A percentile compares a stretch with the other conserved stretches of the same genome.
Conservation (phyloP, 2,113 vertebrate genomes). For the Colinus virginianus region DNA sequence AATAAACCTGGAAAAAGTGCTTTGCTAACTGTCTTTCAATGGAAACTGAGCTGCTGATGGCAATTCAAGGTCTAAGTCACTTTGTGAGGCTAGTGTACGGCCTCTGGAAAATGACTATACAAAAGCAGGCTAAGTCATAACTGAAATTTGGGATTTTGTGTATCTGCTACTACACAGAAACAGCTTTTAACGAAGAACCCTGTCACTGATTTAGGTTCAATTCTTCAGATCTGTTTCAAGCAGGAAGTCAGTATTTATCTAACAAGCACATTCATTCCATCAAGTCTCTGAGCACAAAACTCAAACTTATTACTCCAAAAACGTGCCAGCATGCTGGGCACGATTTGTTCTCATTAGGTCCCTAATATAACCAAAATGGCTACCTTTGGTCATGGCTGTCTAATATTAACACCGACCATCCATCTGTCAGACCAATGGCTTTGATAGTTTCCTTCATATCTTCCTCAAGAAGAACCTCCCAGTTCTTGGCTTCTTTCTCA, state of each 20-base stretch:
- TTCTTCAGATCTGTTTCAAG: not conserved
- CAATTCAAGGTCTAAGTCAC: not conserved
- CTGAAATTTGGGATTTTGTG: not conserved
- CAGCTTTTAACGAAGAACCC: not conserved
- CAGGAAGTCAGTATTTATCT: not conserved
- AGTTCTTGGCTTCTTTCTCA: constrained; percentile 58
- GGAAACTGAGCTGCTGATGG: not conserved
- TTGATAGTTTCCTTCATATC: constrained; percentile 85
- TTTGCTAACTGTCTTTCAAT: not conserved
- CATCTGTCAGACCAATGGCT: constrained; percentile 85
- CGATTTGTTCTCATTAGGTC: not conserved
- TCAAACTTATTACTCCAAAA: not conserved
- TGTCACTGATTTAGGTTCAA: not conserved
- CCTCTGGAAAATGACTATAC: not conserved
- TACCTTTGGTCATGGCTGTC: constrained; percentile 86
- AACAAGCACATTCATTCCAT: not conserved
- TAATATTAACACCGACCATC: constrained; percentile 85
- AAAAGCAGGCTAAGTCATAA: not conserved
- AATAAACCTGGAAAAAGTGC: not conserved
- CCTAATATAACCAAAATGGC: not conserved
- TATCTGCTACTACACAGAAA: not conserved
- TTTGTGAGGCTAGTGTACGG: not conserved
- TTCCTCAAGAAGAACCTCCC: constrained; percentile 82
- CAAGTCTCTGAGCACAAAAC: not conserved
- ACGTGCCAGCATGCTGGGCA: not conserved